Conservation (phyloP, 2,888 invertebrate species). For the Chloroclysta siterata region DNA sequence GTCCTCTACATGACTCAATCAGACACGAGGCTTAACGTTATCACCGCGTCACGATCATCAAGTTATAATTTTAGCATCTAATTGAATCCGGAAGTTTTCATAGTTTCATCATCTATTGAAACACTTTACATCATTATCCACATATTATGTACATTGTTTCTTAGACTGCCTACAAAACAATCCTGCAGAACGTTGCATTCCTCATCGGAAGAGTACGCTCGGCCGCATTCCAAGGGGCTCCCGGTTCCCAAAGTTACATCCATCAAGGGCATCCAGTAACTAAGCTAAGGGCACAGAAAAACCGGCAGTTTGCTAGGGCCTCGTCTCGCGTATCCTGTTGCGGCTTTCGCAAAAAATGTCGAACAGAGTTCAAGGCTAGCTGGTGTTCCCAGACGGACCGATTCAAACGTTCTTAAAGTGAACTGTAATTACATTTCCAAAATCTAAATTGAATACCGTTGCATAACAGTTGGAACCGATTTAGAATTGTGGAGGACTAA, state of each 20-base stretch:
- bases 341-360: constrained; percentile 76
- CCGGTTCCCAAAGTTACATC: constrained; percentile 52
- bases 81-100: constrained; percentile 28
- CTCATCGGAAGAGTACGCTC: constrained; percentile 37
- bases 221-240: constrained; percentile 45
- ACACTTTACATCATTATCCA: neutral
- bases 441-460: constrained; percentile 21
- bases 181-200: constrained; percentile 21
- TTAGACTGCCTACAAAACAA: neutral
- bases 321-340: constrained; percentile 74
- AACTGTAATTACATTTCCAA: constrained; percentile 37
- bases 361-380: constrained; percentile 82
- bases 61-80: constrained; percentile 42
- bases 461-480: constrained; percentile 22
- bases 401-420: constrained; percentile 44
- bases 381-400: constrained; percentile 66
- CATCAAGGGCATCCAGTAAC: constrained; percentile 68
- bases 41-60: constrained; percentile 47
- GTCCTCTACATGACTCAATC: constrained; percentile 63
- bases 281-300: constrained; percentile 47
- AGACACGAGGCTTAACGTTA: constrained; percentile 51
- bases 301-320: constrained; percentile 66
- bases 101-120: constrained; percentile 23
- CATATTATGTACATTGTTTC: neutral
- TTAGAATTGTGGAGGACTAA: neutral